Evolutionary conservation across 2,113 vertebrate genomes (phyloP).

Genomic region (Delphinus delphis): DNA sequence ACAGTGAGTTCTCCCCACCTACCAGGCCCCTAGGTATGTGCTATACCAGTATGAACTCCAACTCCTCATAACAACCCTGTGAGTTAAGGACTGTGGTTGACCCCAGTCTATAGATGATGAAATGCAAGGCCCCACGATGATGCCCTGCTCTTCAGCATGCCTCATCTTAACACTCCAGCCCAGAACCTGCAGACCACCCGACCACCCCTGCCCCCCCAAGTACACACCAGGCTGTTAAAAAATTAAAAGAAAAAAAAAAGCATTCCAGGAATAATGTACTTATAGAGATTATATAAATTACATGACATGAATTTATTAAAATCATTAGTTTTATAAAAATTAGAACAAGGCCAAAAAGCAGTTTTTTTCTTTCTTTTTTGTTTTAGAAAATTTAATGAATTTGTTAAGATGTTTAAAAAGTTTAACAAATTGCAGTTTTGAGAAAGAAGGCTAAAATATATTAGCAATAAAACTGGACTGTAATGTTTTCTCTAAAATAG

Average conservation of each 20-base stretch:
- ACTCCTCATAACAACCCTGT: neutral
- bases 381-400: neutral
- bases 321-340: neutral
- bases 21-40: neutral
- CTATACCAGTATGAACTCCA: neutral
- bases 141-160: neutral
- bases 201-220: neutral
- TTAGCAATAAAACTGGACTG: neutral
- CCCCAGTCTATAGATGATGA: neutral
- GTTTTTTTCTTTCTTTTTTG: neutral
- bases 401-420: neutral
- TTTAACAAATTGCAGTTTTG: neutral
- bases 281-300: neutral
- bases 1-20: neutral
- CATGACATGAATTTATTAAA: neutral
- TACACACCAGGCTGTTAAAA: neutral
- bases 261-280: neutral
- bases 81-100: neutral
- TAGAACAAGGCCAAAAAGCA: neutral
- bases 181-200: neutral
- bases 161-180: neutral
- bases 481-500: neutral
- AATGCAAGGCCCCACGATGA: neutral
- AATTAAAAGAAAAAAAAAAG: too few species aligned
- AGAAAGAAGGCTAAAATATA: neutral